Evolutionary conservation across 1,140 invertebrate genomes (phyloP).

Genomic region (Drosophila cardini): DNA sequence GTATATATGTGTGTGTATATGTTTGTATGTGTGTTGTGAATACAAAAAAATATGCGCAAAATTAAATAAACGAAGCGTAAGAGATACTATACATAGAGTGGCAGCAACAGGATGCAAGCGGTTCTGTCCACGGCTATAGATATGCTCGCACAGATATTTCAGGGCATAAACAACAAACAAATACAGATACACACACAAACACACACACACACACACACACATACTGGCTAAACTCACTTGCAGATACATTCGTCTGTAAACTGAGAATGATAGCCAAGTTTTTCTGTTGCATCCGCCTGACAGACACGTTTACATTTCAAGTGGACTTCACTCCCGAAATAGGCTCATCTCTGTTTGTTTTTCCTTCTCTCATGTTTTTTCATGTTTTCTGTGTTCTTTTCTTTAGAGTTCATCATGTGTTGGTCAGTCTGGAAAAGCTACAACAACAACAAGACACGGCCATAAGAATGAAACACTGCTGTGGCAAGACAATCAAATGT

Average conservation of each 20-base stretch:
- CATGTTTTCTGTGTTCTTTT: background rate
- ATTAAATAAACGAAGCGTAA: conserved; percentile 82
- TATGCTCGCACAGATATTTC: conserved; percentile 31
- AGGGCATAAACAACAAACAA: conserved; percentile 32
- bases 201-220: conserved; percentile 9
- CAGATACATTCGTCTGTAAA: conserved; percentile 57
- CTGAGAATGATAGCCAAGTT: conserved; percentile 57
- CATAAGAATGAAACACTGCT: conserved; percentile 27
- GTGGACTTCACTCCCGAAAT: conserved; percentile 29
- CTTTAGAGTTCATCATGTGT: conserved; percentile 67
- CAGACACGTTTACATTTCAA: conserved; percentile 54
- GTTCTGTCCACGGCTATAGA: conserved; percentile 18
- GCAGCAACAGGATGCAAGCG: conserved; percentile 50
- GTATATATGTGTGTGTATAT: background rate
- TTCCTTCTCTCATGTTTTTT: conserved; percentile 14
- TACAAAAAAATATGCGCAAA: conserved; percentile 47
- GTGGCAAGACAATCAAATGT: conserved; percentile 64
- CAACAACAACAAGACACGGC: conserved; percentile 22
- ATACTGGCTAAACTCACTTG: background rate
- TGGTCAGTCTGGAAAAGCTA: conserved; percentile 29
- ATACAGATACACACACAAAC: background rate
- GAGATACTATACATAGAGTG: conserved; percentile 59
- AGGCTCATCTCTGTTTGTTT: conserved; percentile 14
- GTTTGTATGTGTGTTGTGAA: conserved; percentile 8
- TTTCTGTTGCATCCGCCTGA: conserved; percentile 27